phyloP scores from a whole-genome alignment of 2,797 vertebrate species.

The Myotis myotis region DNA sequence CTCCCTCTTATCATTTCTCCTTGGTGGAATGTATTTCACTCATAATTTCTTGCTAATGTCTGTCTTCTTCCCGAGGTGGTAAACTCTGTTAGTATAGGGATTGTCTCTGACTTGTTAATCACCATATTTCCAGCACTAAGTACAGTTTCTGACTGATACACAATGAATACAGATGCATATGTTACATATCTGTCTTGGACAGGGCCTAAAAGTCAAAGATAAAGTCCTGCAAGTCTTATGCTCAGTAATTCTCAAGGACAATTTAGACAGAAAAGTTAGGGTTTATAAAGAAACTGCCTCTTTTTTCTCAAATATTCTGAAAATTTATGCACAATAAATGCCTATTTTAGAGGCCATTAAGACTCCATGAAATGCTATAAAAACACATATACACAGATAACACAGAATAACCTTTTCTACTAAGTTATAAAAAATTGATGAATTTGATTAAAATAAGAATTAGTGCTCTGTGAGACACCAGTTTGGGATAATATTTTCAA shows the following conservation, averaged over 20 bases:
- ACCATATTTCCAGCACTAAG: background rate
- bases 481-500: conserved; percentile 42
- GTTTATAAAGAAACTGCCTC: background rate
- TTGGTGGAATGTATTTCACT: background rate
- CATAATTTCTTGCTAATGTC: background rate
- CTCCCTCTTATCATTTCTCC: background rate
- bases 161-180: background rate
- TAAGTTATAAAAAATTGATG: conserved; percentile 12
- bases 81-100: background rate
- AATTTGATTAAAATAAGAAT: conserved; percentile 64
- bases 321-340: conserved; percentile 27
- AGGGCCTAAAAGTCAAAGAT: background rate
- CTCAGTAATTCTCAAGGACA: background rate
- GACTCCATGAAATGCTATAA: background rate
- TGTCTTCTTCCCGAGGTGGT: background rate
- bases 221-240: background rate
- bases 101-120: background rate
- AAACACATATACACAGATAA: conserved; percentile 36
- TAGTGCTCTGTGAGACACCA: conserved; percentile 3
- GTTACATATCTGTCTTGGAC: background rate
- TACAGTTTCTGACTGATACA: background rate
- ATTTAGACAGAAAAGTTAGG: background rate
- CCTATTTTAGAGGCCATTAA: conserved; percentile 22
- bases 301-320: conserved; percentile 34
- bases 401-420: conserved; percentile 26